These are phyloP conservation scores for Cantharis lateralis DNA, from an alignment of 2,888 invertebrate genomes.

Conservation along the genomic window DNA sequence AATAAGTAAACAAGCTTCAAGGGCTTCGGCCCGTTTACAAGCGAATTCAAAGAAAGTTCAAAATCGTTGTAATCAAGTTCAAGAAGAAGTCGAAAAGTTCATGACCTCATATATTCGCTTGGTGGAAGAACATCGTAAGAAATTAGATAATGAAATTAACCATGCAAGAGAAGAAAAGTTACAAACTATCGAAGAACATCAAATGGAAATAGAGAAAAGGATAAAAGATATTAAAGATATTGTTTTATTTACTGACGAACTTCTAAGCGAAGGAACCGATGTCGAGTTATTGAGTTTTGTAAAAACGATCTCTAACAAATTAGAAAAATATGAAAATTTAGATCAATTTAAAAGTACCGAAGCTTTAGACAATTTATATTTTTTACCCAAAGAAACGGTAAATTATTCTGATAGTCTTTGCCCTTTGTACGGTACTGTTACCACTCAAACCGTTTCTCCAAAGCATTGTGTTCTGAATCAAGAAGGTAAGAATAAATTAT, in stretches of 20 bases:
- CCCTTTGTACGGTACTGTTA: slow-evolving; percentile 62
- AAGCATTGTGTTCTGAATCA: slow-evolving; percentile 63
- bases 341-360: slow-evolving; percentile 58
- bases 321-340: slow-evolving; percentile 66
- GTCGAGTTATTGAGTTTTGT: slow-evolving; percentile 74
- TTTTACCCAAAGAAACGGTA: slow-evolving; percentile 61
- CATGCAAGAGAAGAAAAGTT: slow-evolving; percentile 48
- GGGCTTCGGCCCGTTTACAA: slow-evolving; percentile 61
- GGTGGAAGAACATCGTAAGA: slow-evolving; percentile 54
- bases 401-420: slow-evolving; percentile 51
- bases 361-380: slow-evolving; percentile 56
- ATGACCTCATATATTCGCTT: slow-evolving; percentile 68
- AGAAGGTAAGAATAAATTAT: slow-evolving; percentile 55
- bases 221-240: slow-evolving; percentile 64
- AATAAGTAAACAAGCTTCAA: slow-evolving; percentile 65
- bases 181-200: slow-evolving; percentile 55
- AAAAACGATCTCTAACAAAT: slow-evolving; percentile 66
- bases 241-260: slow-evolving; percentile 67
- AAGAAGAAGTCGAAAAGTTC: slow-evolving; percentile 69
- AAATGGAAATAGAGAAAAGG: slow-evolving; percentile 58
- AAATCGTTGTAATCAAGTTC: slow-evolving; percentile 55
- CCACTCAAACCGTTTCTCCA: slow-evolving; percentile 68
- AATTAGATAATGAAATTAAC: slow-evolving; percentile 34
- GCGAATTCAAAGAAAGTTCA: slow-evolving; percentile 50
- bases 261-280: slow-evolving; percentile 66